Conservation (phyloP, 2,888 invertebrate genomes). For the Thymelicus sylvestris region DNA sequence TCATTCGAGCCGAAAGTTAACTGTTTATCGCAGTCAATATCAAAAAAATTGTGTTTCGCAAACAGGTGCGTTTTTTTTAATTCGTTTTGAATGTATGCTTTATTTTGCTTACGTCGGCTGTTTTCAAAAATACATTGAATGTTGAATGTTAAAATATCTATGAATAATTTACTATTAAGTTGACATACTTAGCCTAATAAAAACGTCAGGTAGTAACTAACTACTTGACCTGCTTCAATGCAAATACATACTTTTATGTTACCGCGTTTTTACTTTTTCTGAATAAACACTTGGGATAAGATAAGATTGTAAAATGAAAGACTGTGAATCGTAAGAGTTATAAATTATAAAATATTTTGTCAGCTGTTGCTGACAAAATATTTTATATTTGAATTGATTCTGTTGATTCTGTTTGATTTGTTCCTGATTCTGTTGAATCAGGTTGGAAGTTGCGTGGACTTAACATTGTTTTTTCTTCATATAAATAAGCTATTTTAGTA, state of each 20-base stretch:
- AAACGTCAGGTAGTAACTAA: too few relatives aligned
- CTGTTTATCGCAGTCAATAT: conserved; percentile 11
- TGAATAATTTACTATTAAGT: too few relatives aligned
- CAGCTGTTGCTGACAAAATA: too few relatives aligned
- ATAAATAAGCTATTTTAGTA: too few relatives aligned
- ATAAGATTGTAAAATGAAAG: neutral
- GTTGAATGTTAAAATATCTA: neutral
- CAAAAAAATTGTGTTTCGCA: conserved; percentile 21
- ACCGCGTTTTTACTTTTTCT: neutral
- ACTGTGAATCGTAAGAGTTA: neutral
- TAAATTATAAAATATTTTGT: neutral
- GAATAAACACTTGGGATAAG: neutral
- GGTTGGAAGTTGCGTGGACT: neutral
- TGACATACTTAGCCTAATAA: too few relatives aligned
- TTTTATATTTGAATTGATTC: too few relatives aligned
- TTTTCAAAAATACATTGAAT: neutral
- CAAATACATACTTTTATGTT: neutral
- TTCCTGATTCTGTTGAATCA: too few relatives aligned
- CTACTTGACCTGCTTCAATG: neutral
- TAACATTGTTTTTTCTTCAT: too few relatives aligned
- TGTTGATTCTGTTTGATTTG: too few relatives aligned
- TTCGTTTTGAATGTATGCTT: too few relatives aligned
- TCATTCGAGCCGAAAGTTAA: conserved; percentile 5
- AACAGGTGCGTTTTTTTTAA: conserved; percentile 31
- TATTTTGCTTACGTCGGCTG: neutral